phyloP scores from a whole-genome alignment of 2,113 vertebrate species.

The Hipposideros armiger region DNA sequence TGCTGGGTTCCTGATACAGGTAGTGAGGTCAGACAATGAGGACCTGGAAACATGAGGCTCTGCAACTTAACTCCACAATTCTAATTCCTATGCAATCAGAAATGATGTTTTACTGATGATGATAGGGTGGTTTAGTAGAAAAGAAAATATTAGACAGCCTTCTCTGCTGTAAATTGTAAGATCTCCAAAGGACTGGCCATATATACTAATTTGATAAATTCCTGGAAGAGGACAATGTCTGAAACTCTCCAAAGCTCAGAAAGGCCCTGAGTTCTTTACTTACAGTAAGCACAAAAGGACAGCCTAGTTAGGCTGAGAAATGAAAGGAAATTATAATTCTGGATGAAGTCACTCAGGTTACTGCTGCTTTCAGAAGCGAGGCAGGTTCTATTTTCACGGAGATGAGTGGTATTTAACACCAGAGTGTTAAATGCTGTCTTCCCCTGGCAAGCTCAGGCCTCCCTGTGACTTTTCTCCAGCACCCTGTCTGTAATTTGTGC shows the following conservation, averaged over 20 bases:
- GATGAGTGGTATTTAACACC: not conserved
- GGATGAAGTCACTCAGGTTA: not conserved
- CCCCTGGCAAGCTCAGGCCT: not conserved
- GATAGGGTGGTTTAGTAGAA: not conserved
- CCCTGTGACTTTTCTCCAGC: not conserved
- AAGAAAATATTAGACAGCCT: not conserved
- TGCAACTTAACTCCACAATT: not conserved
- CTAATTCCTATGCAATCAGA: not conserved
- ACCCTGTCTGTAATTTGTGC: not conserved
- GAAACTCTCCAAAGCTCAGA: not conserved
- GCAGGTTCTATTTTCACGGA: not conserved
- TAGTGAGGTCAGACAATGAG: not conserved
- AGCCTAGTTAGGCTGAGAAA: not conserved
- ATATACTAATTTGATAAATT: not conserved
- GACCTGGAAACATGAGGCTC: not conserved
- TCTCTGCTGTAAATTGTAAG: not conserved
- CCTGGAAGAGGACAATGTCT: not conserved
- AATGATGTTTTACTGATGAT: not conserved
- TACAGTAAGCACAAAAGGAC: not conserved
- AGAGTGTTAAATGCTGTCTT: not conserved
- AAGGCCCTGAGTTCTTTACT: not conserved
- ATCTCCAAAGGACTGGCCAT: not conserved
- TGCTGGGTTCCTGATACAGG: not conserved
- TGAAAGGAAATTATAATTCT: constrained; percentile 7
- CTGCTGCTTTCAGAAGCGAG: not conserved